phyloP scores from a whole-genome alignment of 1,140 invertebrate species.

The honey bee (Apis mellifera) region Amel_HAv3.1 CM009935.2:11466001-11466500 shows the following conservation, averaged over 20 bases:
- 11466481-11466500: constrained; percentile 21
- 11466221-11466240: constrained; percentile 37
- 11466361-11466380: constrained; percentile 61
- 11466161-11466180: too few species aligned
- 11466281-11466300: constrained; percentile 30
- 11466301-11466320: constrained; percentile 49
- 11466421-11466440: constrained; percentile 28
- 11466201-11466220: constrained; percentile 26
- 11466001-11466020: constrained; percentile 36
- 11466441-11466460: constrained; percentile 59
- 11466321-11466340: constrained; percentile 61
- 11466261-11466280: constrained; percentile 7
- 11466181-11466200: too few species aligned
- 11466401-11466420: constrained; percentile 45
- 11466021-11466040: constrained; percentile 48
- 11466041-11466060: constrained; percentile 53
- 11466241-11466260: constrained; percentile 47
- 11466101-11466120: neutral
- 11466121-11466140: constrained; percentile 30
- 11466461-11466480: constrained; percentile 30
- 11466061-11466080: constrained; percentile 30
- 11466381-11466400: constrained; percentile 40
- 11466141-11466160: constrained; percentile 6
- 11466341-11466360: constrained; percentile 47
- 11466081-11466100: constrained; percentile 28